Evolutionary conservation across 2,797 vertebrate genomes (phyloP), one percentile per base, ranked within the genome.

Genomic region (Calcarius lapponicus): DNA sequence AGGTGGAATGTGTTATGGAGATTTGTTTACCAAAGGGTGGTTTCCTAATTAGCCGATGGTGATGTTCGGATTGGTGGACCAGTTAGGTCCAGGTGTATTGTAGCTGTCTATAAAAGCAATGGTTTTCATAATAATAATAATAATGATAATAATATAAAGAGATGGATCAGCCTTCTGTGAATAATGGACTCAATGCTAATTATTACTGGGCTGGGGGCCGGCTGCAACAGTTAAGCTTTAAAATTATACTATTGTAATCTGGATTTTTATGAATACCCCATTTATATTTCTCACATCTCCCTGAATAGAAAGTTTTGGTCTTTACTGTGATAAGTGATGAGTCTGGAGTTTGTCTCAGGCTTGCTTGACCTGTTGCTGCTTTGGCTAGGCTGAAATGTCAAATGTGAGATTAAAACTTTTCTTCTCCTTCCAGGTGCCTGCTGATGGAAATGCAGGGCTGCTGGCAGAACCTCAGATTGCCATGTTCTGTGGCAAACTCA

Each of bases 401-500:
- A 34, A 29, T 2, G 4, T 36, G 45, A 89, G 20, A 26, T 57
- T 67, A 80, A 96, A 62, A 80, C 42, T 10, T 6, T 20, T 38
- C 20, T 79, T 73, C 22, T 61, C 10, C 32, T 96, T 86, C 7
- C 78, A 99, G 98, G 98, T 99, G 56, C 98, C 98, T 65, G 98
- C 98, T 38, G 98, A 99, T 51, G 98, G 98, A 85, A 98, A 98
- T 4, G 97, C 98, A 8, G 98, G 98, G n/a, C 76, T 98, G 86
- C 94, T 99, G 95, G 98, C 98, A 2, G 98, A 99, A 92, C 98
- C 98, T 45, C 98, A 99, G 93, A 98, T 99, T 1, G 98, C 98
- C 96, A 99, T 99, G 98, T 99, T 99, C 96, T 99, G 98, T 54
- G 98, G 98, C 83, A 99, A 98, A 67, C 98, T 98, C 95, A 99